Evolutionary conservation across 2,888 invertebrate genomes (phyloP), one percentile per base, ranked within the genome.

Genomic region (Fragum whitleyi): DNA sequence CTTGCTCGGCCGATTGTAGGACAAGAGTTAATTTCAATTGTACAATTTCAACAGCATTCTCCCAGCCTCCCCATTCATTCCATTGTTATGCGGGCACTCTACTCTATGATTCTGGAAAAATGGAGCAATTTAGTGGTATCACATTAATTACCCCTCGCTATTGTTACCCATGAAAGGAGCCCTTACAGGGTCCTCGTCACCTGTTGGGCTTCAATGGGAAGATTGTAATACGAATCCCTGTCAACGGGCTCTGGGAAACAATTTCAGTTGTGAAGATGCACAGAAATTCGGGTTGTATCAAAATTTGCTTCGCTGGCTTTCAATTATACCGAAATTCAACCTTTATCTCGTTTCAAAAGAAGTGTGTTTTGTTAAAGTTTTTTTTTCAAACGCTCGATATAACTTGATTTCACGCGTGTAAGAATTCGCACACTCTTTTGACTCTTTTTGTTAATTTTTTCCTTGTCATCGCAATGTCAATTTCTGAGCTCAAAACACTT

Each of bases 91-190:
- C 14, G 65, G 42, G 21, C 36, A 32, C 36, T 69, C 72, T 42
- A 81, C 77, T 77, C 72, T 70, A 72, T 74, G 81, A 77, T 72
- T 77, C 65, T 61, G 62, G 74, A 74, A 78, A 79, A 83, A 79
- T 55, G 59, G 74, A 84, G 59, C 81, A 81, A 79, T 84, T 84
- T 81, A 65, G 73, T 53, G 71, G 84, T 84, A 84, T 77, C 79
- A 76, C 84, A 79, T 81, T 81, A 84, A 84, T 81, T 84, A 74
- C 79, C 57, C 70, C 62, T 71, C 68, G 32, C 76, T 61, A 76
- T 84, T 81, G 81, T 79, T 69, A 57, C 11, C 28, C 29, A 42
- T 79, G 79, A 84, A 79, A 53, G 39, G 55, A 29, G 28, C 53
- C 61, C 78, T 62, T 84, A 53, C 26, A 47, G 28, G 19, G 53